Evolutionary conservation across 1,140 invertebrate species (phyloP).

Genomic region (Conus betulinus): DNA sequence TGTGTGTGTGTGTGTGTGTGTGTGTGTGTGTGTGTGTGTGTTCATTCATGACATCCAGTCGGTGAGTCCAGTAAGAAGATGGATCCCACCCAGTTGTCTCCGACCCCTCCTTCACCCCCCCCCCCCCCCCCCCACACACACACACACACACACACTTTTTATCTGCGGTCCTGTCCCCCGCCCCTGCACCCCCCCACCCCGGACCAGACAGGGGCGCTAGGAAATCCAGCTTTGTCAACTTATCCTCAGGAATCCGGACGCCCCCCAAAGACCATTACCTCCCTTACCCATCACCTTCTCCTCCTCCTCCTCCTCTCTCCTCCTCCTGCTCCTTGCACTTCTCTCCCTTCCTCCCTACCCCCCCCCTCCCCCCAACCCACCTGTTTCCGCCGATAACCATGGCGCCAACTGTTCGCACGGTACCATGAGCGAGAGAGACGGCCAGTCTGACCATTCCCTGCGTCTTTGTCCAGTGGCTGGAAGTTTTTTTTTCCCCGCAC

Average conservation of each 20-base stretch:
- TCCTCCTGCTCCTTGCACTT: background rate
- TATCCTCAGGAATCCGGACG: too few relatives aligned
- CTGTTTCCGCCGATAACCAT: too few relatives aligned
- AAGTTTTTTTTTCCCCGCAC: too few relatives aligned
- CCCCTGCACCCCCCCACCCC: too few relatives aligned
- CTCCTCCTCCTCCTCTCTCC: background rate
- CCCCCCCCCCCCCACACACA: background rate
- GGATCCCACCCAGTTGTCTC: background rate
- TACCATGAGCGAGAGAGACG: too few relatives aligned
- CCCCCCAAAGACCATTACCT: background rate
- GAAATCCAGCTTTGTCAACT: too few relatives aligned
- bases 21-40: constrained; percentile 18
- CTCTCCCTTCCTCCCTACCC: background rate
- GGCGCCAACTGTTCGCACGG: too few relatives aligned
- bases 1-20: constrained; percentile 1
- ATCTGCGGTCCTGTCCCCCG: too few relatives aligned
- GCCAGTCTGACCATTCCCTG: too few relatives aligned
- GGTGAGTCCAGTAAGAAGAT: background rate
- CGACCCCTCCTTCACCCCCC: background rate
- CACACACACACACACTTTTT: too few relatives aligned
- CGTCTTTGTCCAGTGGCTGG: too few relatives aligned
- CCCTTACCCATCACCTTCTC: background rate
- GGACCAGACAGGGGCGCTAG: too few relatives aligned
- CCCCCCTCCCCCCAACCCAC: background rate
- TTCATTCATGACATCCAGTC: background rate